Evolutionary conservation across 2,113 vertebrate species (phyloP).

Genomic region (Rostratula benghalensis): DNA sequence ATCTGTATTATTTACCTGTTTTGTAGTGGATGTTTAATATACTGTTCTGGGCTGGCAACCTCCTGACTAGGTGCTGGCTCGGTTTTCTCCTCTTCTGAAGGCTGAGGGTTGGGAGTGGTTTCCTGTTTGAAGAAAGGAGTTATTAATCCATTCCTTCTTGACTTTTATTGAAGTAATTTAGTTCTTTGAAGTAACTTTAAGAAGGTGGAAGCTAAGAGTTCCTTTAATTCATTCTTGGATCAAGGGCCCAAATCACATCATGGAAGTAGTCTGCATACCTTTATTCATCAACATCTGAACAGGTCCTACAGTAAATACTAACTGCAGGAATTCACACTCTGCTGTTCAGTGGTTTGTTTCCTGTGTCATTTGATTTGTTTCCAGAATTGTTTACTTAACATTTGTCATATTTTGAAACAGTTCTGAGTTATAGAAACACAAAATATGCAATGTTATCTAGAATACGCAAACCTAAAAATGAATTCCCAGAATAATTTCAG

Average conservation of each 20-base stretch:
- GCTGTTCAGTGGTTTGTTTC: not conserved
- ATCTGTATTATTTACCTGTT: slow-evolving; percentile 83
- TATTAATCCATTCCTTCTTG: not conserved
- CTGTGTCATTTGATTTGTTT: not conserved
- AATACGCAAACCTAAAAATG: not conserved
- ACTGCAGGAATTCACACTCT: not conserved
- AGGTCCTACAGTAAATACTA: not conserved
- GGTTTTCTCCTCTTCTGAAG: slow-evolving; percentile 86
- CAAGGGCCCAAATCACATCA: not conserved
- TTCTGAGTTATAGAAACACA: not conserved
- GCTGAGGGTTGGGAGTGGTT: slow-evolving; percentile 82
- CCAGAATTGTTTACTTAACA: not conserved
- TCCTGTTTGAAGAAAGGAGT: slow-evolving; percentile 74
- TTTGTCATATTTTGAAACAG: not conserved
- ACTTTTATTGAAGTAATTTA: not conserved
- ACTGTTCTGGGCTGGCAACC: slow-evolving; percentile 86
- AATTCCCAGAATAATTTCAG: not conserved
- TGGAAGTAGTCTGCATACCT: not conserved
- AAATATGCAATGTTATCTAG: not conserved
- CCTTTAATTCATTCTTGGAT: not conserved
- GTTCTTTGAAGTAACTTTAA: not conserved
- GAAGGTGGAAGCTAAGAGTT: not conserved
- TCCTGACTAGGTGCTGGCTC: slow-evolving; percentile 81
- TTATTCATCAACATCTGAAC: not conserved
- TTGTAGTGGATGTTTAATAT: slow-evolving; percentile 96